phyloP scores from a whole-genome alignment of 2,797 vertebrate genomes.

The Mustela erminea region DNA sequence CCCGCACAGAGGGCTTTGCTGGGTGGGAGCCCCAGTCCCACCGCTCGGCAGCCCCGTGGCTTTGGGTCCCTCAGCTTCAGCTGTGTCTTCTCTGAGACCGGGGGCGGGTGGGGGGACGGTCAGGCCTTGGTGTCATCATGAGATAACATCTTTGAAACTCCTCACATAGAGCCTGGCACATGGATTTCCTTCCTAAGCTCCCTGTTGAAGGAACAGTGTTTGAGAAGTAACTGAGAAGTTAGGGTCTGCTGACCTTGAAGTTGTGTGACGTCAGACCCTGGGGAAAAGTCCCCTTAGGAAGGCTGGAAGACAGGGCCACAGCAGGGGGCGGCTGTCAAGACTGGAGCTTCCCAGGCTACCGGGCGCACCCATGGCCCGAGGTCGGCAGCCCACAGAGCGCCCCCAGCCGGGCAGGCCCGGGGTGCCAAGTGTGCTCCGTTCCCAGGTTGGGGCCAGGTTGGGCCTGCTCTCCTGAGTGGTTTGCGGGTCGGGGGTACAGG shows the following conservation, averaged over 20 bases:
- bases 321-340: too few relatives aligned
- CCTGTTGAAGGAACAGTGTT: not conserved
- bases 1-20: not conserved
- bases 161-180: not conserved
- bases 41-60: not conserved
- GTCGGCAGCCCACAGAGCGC: not conserved
- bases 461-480: not conserved
- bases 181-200: not conserved
- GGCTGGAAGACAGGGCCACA: not conserved
- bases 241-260: not conserved
- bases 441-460: not conserved
- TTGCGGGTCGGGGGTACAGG: not conserved
- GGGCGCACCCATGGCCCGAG: fast-evolving
- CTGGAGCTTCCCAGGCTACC: not conserved
- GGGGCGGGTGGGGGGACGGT: not conserved
- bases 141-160: not conserved
- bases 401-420: not conserved
- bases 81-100: not conserved
- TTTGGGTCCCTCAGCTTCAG: not conserved
- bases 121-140: not conserved
- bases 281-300: not conserved
- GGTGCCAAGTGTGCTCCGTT: not conserved
- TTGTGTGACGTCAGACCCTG: not conserved
- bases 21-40: not conserved
- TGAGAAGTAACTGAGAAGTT: not conserved